Evolutionary conservation across 2,888 invertebrate species (phyloP), one percentile per base, ranked within the genome.

Genomic region (Chrysolina americana): DNA sequence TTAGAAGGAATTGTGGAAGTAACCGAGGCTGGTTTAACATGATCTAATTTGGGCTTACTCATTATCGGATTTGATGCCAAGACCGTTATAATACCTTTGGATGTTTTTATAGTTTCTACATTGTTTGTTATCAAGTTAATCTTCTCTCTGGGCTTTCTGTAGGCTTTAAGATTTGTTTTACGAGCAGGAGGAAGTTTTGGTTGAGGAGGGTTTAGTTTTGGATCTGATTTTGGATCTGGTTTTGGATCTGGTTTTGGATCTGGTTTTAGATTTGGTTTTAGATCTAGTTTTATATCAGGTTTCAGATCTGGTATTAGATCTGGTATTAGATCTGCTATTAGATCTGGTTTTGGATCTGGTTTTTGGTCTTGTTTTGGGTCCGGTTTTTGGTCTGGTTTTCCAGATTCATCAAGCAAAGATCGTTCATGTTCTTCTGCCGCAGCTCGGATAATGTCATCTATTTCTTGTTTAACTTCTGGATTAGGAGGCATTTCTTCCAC

Each of bases 381-480:
- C 17, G 65, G 71, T 8, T 28, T 21, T 19, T 10, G 41, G 28
- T 68, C 11, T n/a, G 50, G 53, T 48, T 56, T 47, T 19, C 66
- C 48, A 53, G 74, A 21, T 64, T 74, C 74, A n/a, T 70, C 65
- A n/a, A 78, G 71, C 9, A 81, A 72, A 9, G 80, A 79, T 71
- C 82, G 82, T 78, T 86, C 86, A 77, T 87, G 87, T 76, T 88
- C 88, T 68, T 86, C 81, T 10, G 83, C 84, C 0, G 87, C 87
- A 41, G 85, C 83, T 36, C 84, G 81, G n/a, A 88, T 87, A 59
- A 88, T 88, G 65, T 83, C 83, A 70, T 87, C 87, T 68, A 88
- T 87, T 64, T 85, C 85, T 63, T 81, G 78, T 71, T 83, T 83
- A 21, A 78, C 77, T 74, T 83, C 81, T 17, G 74, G 75, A 69